Evolutionary conservation across 2,888 invertebrate genomes (phyloP).

Genomic region (Acrocyrtus sp.): DNA sequence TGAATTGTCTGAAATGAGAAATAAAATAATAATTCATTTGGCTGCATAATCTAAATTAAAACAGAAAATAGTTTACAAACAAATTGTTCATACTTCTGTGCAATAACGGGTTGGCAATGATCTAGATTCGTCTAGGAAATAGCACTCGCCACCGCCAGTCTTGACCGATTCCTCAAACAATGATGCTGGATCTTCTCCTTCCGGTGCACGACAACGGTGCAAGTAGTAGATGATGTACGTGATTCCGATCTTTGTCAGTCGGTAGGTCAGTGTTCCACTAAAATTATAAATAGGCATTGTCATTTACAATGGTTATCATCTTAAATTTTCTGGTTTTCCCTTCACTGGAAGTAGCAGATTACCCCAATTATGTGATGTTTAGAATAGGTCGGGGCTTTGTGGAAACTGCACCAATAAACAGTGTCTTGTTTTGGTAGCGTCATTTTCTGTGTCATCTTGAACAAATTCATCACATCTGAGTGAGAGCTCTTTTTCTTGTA

Average conservation of each 20-base stretch:
- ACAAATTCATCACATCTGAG: not conserved
- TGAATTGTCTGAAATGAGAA: too few relatives aligned
- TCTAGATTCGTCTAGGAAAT: not conserved
- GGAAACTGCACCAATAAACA: constrained; percentile 6
- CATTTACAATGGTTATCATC: too few relatives aligned
- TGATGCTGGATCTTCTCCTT: not conserved
- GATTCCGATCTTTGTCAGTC: not conserved
- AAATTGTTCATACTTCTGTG: not conserved
- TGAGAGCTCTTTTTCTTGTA: too few relatives aligned
- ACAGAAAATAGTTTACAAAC: too few relatives aligned
- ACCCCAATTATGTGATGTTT: constrained; percentile 17
- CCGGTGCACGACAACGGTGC: not conserved
- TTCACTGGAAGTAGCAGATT: too few relatives aligned
- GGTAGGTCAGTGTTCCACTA: not conserved
- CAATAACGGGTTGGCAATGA: not conserved
- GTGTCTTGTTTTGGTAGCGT: not conserved
- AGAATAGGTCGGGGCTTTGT: not conserved
- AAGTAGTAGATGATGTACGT: not conserved
- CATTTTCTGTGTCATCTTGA: not conserved
- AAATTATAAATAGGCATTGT: not conserved
- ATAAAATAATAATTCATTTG: too few relatives aligned
- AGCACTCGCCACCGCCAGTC: not conserved
- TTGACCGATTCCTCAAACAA: not conserved
- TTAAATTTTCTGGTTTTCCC: not conserved
- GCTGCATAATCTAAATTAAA: too few relatives aligned